Conservation (phyloP, 2,888 invertebrate genomes). For the Melipona bicolor region DNA sequence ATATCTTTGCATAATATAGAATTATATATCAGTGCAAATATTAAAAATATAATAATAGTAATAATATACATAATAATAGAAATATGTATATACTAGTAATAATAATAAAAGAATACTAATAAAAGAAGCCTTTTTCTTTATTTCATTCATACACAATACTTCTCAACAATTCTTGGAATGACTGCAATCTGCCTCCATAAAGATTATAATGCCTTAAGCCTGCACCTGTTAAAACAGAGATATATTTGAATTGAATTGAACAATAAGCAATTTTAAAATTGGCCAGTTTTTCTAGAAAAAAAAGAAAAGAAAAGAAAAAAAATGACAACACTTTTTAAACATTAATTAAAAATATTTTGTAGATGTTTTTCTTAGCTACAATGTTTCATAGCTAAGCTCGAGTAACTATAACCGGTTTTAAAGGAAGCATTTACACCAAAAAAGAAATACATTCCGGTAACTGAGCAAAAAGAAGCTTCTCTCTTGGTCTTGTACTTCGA, state of each 20-base stretch:
- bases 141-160: neutral
- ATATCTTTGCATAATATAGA: neutral
- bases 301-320: no score
- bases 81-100: neutral
- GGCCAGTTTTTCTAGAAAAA: no score
- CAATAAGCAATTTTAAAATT: no score
- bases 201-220: no score
- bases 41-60: neutral
- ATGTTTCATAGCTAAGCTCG: conserved; percentile 29
- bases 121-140: neutral
- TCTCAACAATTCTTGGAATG: neutral
- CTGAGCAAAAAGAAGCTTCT: conserved; percentile 31
- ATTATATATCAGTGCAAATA: neutral
- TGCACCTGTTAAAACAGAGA: no score
- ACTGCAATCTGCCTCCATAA: no score
- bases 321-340: no score
- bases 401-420: conserved; percentile 40
- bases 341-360: no score
- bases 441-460: conserved; percentile 43
- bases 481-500: conserved; percentile 21
- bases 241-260: no score
- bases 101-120: neutral
- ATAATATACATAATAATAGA: neutral
- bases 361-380: neutral
- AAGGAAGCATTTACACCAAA: conserved; percentile 37